Conservation (phyloP, 1,140 invertebrate genomes). For the Drosophila dunni region DNA sequence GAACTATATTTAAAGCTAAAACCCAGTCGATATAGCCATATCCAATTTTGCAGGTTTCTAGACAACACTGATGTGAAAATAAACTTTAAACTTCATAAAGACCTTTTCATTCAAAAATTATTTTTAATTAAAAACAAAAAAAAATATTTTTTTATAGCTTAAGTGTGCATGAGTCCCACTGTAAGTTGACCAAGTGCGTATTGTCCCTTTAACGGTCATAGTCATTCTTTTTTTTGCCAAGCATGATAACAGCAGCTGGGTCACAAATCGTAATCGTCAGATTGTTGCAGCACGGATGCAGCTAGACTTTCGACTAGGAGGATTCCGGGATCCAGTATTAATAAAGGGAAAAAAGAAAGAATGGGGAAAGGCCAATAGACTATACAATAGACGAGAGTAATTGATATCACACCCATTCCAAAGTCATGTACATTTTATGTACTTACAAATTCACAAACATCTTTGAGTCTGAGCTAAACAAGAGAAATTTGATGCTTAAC, state of each 20-base stretch:
- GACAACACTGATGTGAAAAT: too few relatives aligned
- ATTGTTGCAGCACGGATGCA: conserved; percentile 34
- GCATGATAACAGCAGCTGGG: conserved; percentile 47
- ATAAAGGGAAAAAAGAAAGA: neutral
- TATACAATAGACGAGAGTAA: conserved; percentile 31
- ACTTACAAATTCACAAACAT: conserved; percentile 10
- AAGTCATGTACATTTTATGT: neutral
- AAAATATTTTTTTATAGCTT: neutral
- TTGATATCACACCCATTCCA: conserved; percentile 15
- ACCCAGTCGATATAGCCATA: too few relatives aligned
- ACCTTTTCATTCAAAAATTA: too few relatives aligned
- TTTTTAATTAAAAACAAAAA: too few relatives aligned
- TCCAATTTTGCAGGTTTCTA: too few relatives aligned
- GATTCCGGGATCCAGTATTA: conserved; percentile 20
- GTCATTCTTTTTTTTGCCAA: conserved; percentile 24
- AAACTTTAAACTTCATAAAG: too few relatives aligned
- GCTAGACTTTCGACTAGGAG: conserved; percentile 24
- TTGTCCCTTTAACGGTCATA: conserved; percentile 44
- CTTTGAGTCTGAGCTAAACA: neutral
- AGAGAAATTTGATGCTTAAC: neutral
- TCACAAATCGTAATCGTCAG: conserved; percentile 41
- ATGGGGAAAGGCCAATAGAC: conserved; percentile 12
- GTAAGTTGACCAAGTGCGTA: conserved; percentile 29
- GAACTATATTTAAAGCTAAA: too few relatives aligned
- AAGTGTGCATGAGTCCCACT: conserved; percentile 7